phyloP scores from a whole-genome alignment of 2,888 invertebrate species.

The Oscheius onirici region DNA sequence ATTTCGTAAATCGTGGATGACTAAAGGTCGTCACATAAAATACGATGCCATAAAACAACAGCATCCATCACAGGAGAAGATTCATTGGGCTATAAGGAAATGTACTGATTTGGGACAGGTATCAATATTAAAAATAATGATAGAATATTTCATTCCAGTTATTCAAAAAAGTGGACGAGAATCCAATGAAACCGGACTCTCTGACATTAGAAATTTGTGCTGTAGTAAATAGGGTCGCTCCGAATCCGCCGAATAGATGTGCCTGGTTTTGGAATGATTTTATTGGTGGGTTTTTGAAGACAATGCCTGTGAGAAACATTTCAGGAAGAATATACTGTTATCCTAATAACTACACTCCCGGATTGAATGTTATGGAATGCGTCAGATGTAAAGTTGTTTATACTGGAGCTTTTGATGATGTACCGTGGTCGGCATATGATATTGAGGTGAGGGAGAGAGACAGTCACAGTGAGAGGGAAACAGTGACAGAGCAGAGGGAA shows the following conservation, averaged over 20 bases:
- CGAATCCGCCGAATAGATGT: constrained; percentile 33
- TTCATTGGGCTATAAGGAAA: constrained; percentile 35
- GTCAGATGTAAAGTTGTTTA: constrained; percentile 46
- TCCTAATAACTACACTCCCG: constrained; percentile 20
- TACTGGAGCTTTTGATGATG: constrained; percentile 56
- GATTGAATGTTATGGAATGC: constrained; percentile 39
- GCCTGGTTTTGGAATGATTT: constrained; percentile 65
- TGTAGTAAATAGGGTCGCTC: constrained; percentile 56
- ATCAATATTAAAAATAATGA: background rate
- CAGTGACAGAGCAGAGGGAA: no score
- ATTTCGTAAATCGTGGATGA: constrained; percentile 42
- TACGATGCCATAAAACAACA: constrained; percentile 37
- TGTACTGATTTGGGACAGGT: constrained; percentile 37
- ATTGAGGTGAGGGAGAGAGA: constrained; percentile 22
- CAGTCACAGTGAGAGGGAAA: no score
- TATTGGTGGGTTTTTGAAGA: constrained; percentile 42
- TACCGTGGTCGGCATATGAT: constrained; percentile 53
- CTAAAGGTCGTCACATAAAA: constrained; percentile 38
- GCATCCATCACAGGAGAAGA: constrained; percentile 18
- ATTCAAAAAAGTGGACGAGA: constrained; percentile 19
- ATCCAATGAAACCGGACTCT: constrained; percentile 15
- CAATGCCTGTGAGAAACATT: background rate
- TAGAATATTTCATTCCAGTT: background rate
- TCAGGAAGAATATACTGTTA: constrained; percentile 49
- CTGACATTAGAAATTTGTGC: constrained; percentile 34